Base-by-base conservation (phyloP, 2,888 invertebrate species). In the Rhorus exstirpatorius region DNA sequence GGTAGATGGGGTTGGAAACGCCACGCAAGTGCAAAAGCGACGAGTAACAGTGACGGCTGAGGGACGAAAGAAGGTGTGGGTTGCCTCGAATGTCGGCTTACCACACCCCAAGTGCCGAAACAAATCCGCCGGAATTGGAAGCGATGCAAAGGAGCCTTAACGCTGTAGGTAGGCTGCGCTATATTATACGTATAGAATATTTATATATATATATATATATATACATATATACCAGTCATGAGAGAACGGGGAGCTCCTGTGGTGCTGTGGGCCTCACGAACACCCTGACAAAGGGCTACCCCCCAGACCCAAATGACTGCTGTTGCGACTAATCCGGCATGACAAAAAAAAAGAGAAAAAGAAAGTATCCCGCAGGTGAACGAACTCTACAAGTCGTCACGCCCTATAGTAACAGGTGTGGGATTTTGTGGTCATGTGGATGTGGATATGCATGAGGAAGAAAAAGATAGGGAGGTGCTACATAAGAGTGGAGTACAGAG, bases 71-170 rank as follows among this genome's bases (percentile, higher is more conserved):
- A 72, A 65, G 76, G 76, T 88, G 89, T 89, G 87, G 90, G 91
- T 90, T 91, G 91, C 91, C 71, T 76, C 79, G 65, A 83, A 88
- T 90, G 90, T 91, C 92, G 90, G 92, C 92, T 93, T 93, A 93
- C 92, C 91, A 91, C 92, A 91, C 92, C 93, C 92, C 90, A 89
- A 91, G 92, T 90, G 91, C 89, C 90, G 90, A 91, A 91, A 92
- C 92, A 92, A 93, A 93, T 93, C 93, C 93, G 89, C 79, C 87
- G 87, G 90, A 92, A 93, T 92, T 93, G 92, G 89, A 87, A 87
- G 87, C 88, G 89, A 91, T 91, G 91, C 90, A 90, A 92, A 92
- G 90, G 86, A 90, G 88, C 83, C 87, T 87, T 82, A 79, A 72
- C 68, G 63, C 74, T 55, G 74, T 55, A 78, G 78, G 67, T 75